These are phyloP conservation scores for Hemiprocne comata DNA, from an alignment of 2,113 vertebrate species.

Conservation along the genomic window DNA sequence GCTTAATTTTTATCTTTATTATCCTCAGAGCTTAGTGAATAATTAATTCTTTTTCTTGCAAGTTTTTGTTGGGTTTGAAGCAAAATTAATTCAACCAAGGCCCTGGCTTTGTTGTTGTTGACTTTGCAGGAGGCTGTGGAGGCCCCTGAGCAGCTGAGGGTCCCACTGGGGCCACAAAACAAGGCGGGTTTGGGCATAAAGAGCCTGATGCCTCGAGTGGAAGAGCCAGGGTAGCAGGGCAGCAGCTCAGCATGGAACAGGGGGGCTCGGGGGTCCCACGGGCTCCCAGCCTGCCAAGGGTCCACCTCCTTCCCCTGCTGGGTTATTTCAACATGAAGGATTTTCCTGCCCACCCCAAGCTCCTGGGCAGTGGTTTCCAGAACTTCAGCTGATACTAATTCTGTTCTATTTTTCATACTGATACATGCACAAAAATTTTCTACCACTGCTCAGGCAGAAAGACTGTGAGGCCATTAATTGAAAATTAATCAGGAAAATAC, in stretches of 20 bases:
- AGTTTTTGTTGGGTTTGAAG: not conserved
- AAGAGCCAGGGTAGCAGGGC: not conserved
- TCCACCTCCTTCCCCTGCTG: accelerated
- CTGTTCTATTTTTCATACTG: not conserved
- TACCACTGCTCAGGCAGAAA: slow-evolving; percentile 9
- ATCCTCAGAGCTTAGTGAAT: slow-evolving; percentile 46
- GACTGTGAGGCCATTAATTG: slow-evolving; percentile 59
- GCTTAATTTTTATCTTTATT: slow-evolving; percentile 60
- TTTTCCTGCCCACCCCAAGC: not conserved
- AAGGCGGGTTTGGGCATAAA: not conserved
- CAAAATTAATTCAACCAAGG: not conserved
- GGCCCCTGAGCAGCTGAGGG: not conserved
- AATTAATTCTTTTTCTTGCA: slow-evolving; percentile 34
- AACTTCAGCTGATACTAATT: not conserved
- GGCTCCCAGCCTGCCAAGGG: accelerated
- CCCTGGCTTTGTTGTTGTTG: not conserved
- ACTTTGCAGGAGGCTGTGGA: not conserved
- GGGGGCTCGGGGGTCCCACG: not conserved
- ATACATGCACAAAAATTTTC: not conserved
- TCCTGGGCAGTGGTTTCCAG: not conserved
- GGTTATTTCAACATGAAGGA: not conserved
- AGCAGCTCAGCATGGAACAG: accelerated
- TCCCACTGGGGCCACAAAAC: not conserved
- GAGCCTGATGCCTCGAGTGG: not conserved
- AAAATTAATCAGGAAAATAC: slow-evolving; percentile 67